A percentile compares a stretch with the other conserved stretches of the same genome.
These are phyloP conservation scores for Zaprionus tsacasi DNA, from an alignment of 1,140 invertebrate species.

Conservation along the genomic window DNA sequence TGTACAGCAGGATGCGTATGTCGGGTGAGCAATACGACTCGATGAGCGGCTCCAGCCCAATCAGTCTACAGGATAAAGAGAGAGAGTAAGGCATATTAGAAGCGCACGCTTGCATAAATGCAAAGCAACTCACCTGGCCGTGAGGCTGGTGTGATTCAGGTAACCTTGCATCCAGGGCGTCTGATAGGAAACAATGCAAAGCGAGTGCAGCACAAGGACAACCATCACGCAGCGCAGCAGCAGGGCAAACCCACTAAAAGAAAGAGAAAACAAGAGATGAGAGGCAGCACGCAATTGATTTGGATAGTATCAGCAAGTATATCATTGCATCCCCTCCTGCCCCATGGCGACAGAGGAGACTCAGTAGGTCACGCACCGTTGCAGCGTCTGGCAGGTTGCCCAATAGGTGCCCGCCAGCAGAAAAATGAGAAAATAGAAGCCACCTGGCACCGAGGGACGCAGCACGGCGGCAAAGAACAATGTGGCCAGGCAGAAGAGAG, in stretches of 20 bases:
- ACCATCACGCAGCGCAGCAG: conserved; percentile 89
- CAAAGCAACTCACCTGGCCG: conserved; percentile 86
- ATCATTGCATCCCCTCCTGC: not conserved
- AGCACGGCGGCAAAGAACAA: conserved; percentile 92
- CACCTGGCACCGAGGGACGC: conserved; percentile 91
- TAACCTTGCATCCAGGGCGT: conserved; percentile 92
- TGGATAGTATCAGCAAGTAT: conserved; percentile 20
- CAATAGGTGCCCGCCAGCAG: conserved; percentile 94
- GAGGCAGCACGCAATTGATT: conserved; percentile 36
- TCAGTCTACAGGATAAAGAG: conserved; percentile 86
- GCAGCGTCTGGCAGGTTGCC: conserved; percentile 91
- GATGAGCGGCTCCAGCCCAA: conserved; percentile 88
- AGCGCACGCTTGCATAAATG: not conserved
- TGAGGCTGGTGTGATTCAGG: conserved; percentile 87
- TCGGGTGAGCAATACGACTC: conserved; percentile 85
- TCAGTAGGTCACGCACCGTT: conserved; percentile 76
- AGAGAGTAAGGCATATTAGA: conserved; percentile 6
- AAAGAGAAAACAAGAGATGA: conserved; percentile 31
- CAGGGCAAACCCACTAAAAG: conserved; percentile 88
- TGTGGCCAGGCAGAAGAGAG: conserved; percentile 89
- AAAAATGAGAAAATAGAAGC: conserved; percentile 94
- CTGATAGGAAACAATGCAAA: conserved; percentile 93
- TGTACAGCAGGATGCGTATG: conserved; percentile 87
- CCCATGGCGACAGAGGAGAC: not conserved
- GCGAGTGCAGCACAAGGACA: conserved; percentile 91